phyloP scores from a whole-genome alignment of 2,888 invertebrate genomes.

The Pachydiplax longipennis region DNA sequence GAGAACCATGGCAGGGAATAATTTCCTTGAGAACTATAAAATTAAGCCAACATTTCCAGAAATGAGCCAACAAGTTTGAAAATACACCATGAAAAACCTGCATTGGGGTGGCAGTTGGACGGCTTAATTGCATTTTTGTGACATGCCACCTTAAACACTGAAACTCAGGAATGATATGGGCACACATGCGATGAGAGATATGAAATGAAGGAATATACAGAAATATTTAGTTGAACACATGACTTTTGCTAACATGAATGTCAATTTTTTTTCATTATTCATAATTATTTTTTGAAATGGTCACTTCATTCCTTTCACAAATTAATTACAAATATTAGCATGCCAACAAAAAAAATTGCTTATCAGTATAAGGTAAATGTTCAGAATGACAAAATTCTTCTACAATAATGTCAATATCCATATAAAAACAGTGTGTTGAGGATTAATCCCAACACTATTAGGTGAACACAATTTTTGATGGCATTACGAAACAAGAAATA shows the following conservation, averaged over 20 bases:
- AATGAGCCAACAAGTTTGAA: neutral
- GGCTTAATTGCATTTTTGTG: slow-evolving; percentile 2
- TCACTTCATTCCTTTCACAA: neutral
- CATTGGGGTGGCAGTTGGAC: neutral
- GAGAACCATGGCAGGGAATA: neutral
- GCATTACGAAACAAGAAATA: neutral
- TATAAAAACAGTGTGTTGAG: slow-evolving; percentile 32
- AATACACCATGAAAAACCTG: neutral
- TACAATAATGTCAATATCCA: neutral
- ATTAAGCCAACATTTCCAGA: neutral
- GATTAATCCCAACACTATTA: slow-evolving; percentile 6
- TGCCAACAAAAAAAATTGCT: neutral
- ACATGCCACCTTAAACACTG: neutral
- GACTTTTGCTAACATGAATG: neutral
- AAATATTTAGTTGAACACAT: neutral
- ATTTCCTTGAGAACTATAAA: neutral
- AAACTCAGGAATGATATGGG: neutral
- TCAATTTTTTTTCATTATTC: neutral
- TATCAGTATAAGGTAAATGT: neutral
- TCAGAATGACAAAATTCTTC: neutral
- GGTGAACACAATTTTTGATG: slow-evolving; percentile 42
- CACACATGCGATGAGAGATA: neutral
- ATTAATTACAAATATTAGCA: slow-evolving; percentile 13
- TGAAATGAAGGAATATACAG: neutral
- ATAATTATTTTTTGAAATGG: neutral